phyloP scores from a whole-genome alignment of 2,888 invertebrate genomes.

The Agrotis exclamationis region DNA sequence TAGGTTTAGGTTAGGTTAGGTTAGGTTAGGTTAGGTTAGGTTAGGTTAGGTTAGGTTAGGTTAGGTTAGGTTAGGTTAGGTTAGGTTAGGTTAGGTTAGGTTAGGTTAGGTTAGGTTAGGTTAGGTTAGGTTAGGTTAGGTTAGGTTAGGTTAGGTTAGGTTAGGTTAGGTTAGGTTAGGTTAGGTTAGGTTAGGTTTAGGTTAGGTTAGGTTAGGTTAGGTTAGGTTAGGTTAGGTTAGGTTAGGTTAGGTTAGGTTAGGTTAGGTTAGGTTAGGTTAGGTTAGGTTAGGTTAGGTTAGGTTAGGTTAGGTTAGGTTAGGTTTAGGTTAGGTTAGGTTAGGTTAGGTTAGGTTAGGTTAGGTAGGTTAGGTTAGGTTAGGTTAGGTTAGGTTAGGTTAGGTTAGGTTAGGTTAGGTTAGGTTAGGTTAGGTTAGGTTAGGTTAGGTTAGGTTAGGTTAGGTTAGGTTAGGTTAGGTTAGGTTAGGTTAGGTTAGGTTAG shows the following conservation, averaged over 20 bases:
- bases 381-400: slow-evolving; percentile 24
- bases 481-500: too few species aligned
- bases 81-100: slow-evolving; percentile 27
- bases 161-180: slow-evolving; percentile 19
- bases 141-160: slow-evolving; percentile 19
- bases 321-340: slow-evolving; percentile 58
- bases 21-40: slow-evolving; percentile 41
- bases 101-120: slow-evolving; percentile 19
- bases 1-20: slow-evolving; percentile 34
- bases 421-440: slow-evolving; percentile 14
- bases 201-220: slow-evolving; percentile 55
- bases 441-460: slow-evolving; percentile 14
- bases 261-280: slow-evolving; percentile 48
- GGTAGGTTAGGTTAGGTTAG: slow-evolving; percentile 56
- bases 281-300: slow-evolving; percentile 54
- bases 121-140: slow-evolving; percentile 19
- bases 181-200: too few species aligned
- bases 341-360: too few species aligned
- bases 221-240: slow-evolving; percentile 47
- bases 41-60: slow-evolving; percentile 39
- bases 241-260: slow-evolving; percentile 41
- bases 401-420: slow-evolving; percentile 14
- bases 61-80: slow-evolving; percentile 42
- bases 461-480: slow-evolving; percentile 19
- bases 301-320: slow-evolving; percentile 55